phyloP scores from a whole-genome alignment of 1,140 invertebrate species.

The Protaetia brevitarsis region DNA sequence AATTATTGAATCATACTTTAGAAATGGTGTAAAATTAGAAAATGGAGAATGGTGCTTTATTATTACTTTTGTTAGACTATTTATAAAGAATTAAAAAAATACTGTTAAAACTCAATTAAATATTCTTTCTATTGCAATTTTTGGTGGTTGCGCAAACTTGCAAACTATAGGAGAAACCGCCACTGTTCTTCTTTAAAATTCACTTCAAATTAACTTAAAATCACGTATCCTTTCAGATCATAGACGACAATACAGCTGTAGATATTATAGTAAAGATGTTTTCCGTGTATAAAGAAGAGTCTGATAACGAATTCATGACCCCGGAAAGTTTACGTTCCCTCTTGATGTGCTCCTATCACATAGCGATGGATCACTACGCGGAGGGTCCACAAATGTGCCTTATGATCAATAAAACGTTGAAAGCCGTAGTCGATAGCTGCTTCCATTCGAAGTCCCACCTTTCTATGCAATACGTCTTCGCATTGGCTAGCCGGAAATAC shows the following conservation, averaged over 20 bases:
- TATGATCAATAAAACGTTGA: slow-evolving; percentile 63
- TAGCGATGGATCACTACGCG: slow-evolving; percentile 72
- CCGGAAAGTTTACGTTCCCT: slow-evolving; percentile 60
- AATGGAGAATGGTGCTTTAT: too few relatives aligned
- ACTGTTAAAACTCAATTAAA: too few relatives aligned
- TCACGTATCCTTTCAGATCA: slow-evolving; percentile 37
- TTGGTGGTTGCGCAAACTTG: not conserved
- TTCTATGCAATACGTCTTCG: slow-evolving; percentile 68
- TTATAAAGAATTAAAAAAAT: too few relatives aligned
- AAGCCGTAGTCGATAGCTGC: slow-evolving; percentile 69
- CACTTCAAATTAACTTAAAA: slow-evolving; percentile 1
- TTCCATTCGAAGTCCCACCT: slow-evolving; percentile 75
- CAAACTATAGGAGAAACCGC: not conserved
- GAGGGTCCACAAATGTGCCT: slow-evolving; percentile 59
- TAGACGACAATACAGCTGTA: slow-evolving; percentile 43
- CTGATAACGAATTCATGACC: slow-evolving; percentile 53
- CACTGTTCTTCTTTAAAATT: not conserved
- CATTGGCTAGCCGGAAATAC: slow-evolving; percentile 78
- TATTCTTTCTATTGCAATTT: too few relatives aligned
- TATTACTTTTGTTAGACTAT: too few relatives aligned
- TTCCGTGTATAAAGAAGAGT: slow-evolving; percentile 41
- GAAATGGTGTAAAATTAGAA: too few relatives aligned
- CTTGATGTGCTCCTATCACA: slow-evolving; percentile 68
- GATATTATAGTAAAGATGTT: slow-evolving; percentile 51
- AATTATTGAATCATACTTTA: too few relatives aligned